Evolutionary conservation across 2,888 invertebrate genomes (phyloP), one percentile per base, ranked within the genome.

Genomic region (Ochropleura plecta): DNA sequence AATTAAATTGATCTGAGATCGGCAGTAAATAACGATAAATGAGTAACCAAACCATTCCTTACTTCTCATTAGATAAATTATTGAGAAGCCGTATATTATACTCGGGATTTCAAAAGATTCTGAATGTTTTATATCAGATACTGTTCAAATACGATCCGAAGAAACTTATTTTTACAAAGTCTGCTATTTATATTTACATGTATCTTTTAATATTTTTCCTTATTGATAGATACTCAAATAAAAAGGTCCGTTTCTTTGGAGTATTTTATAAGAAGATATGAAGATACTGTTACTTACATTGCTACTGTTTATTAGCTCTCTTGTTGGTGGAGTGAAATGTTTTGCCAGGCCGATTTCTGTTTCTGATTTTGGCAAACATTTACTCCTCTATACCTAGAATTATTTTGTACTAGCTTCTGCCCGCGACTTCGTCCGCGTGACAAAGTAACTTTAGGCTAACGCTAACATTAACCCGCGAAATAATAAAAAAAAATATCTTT

Each of bases 121-220:
- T 1, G 18, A 57, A 76, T 44, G 30, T 30, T 64, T 67, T 57
- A 66, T 72, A 42, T 40, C 51, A 7, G 18, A 62, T 81, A 40
- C 48, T 76, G 48, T 62, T 46, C 76, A 81, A 78, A 81, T 57
- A 78, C 12, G 55, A 75, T 42, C 40, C 49, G 63, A 66, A 80
- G 42, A 83, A 66, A 57, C 69, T 14, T 81, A 68, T 68, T 75
- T 68, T 64, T 20, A 81, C 44, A 76, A 49, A 66, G 44, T 49
- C 68, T 40, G 12, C 20, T 82, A 60, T 76, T 68, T 64, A 68
- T 76, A 60, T 79, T 81, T 76, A 65, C 82, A 59, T 65, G 68
- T 76, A 68, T 46, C 68, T 81, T 81, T 78, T 70, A 79, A 70
- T 82, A 70, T 78, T 82, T 79, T 79, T 66, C 82, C 82, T 82